A percentile compares a stretch with the other conserved stretches of the same genome.
phyloP scores from a whole-genome alignment of 2,113 vertebrate species.

The Dicentrarchus labrax region DNA sequence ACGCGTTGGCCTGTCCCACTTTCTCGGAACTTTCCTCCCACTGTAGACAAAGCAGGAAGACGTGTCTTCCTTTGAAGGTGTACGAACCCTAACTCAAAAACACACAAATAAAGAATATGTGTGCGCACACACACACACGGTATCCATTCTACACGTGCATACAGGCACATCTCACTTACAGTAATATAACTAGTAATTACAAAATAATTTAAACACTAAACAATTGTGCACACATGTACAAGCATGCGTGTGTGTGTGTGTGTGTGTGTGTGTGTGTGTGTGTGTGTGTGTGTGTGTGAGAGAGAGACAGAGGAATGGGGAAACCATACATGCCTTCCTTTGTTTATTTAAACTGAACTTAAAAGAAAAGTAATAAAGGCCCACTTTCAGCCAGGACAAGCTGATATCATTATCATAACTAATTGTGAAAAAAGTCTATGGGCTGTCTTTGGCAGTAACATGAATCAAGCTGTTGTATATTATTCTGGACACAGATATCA shows the following conservation, averaged over 20 bases:
- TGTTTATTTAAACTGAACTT: constrained; percentile 13
- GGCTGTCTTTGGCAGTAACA: constrained; percentile 62
- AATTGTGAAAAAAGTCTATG: constrained; percentile 18
- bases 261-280: background rate
- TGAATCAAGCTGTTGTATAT: constrained; percentile 71
- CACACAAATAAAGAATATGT: background rate
- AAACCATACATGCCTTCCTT: background rate
- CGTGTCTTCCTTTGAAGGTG: constrained; percentile 49
- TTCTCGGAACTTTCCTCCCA: constrained; percentile 10
- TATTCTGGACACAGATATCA: constrained; percentile 71
- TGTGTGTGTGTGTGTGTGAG: constrained; percentile 4
- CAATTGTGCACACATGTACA: background rate
- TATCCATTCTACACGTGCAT: background rate
- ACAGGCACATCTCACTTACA: background rate
- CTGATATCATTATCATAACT: constrained; percentile 41
- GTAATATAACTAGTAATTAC: background rate
- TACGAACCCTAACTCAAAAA: constrained; percentile 12
- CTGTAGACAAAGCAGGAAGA: constrained; percentile 68
- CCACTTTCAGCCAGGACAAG: background rate
- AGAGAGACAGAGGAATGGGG: background rate
- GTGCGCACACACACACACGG: background rate
- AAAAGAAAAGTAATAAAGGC: constrained; percentile 42
- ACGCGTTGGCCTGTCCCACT: background rate
- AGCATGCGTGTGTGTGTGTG: background rate
- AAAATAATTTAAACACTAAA: constrained; percentile 19